Conservation (phyloP, 2,113 vertebrate species). For the Excalfactoria chinensis region DNA sequence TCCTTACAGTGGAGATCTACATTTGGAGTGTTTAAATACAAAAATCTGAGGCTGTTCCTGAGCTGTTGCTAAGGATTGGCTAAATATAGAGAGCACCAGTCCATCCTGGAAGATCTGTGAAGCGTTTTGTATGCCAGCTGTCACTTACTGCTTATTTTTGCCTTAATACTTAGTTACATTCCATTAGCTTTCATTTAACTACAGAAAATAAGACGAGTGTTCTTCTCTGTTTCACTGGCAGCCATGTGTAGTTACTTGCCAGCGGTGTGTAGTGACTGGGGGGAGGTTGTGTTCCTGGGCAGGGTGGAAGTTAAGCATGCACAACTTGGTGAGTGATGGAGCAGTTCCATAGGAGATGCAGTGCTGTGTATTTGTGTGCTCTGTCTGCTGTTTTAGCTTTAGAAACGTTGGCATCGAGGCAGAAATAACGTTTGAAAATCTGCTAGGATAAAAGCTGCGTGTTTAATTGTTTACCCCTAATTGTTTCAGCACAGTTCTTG, state of each 20-base stretch:
- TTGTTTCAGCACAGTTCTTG: neutral
- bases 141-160: neutral
- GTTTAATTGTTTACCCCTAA: conserved; percentile 25
- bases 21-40: neutral
- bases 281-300: neutral
- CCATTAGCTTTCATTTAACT: neutral
- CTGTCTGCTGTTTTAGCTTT: neutral
- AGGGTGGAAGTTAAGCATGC: neutral
- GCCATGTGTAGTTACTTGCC: neutral
- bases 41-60: neutral
- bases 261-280: neutral
- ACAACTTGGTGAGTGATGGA: neutral
- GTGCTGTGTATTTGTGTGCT: neutral
- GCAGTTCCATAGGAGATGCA: neutral
- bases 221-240: neutral
- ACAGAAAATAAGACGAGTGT: neutral
- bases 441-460: neutral
- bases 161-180: neutral
- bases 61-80: neutral
- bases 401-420: neutral
- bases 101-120: conserved; percentile 13
- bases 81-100: neutral
- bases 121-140: neutral
- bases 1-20: neutral
- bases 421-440: neutral